Evolutionary conservation across 2,888 invertebrate species (phyloP).

Genomic region (Clistopyga incitator): DNA sequence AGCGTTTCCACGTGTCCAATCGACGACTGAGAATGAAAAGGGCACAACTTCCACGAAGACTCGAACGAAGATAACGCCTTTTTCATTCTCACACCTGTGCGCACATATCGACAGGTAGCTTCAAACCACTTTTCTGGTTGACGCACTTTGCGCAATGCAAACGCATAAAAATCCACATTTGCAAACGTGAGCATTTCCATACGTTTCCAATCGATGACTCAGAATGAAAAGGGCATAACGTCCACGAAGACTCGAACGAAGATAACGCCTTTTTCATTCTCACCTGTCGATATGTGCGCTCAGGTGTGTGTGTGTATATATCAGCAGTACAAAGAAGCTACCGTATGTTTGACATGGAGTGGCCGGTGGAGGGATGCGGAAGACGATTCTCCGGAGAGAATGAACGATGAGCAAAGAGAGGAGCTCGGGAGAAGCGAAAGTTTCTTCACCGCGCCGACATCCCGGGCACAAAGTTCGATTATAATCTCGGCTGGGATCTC

Average conservation of each 20-base stretch:
- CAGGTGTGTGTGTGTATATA: not conserved
- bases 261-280: not conserved
- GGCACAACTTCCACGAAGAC: not conserved
- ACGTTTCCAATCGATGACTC: not conserved
- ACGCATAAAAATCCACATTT: not conserved
- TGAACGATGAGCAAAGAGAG: slow-evolving; percentile 39
- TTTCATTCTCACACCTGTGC: not conserved
- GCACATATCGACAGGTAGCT: no score
- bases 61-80: not conserved
- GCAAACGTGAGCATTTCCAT: not conserved
- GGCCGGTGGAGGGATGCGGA: slow-evolving; percentile 15
- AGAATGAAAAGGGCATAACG: not conserved
- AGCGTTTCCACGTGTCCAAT: not conserved
- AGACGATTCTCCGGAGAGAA: slow-evolving; percentile 30
- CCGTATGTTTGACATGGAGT: not conserved
- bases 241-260: not conserved
- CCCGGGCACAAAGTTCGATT: slow-evolving; percentile 53
- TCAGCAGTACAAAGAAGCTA: not conserved
- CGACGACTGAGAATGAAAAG: not conserved
- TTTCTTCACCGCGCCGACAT: slow-evolving; percentile 38
- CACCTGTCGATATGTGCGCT: no score
- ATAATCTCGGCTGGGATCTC: slow-evolving; percentile 47
- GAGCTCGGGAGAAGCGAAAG: slow-evolving; percentile 62
- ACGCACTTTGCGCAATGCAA: slow-evolving; percentile 57
- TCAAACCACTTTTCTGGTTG: slow-evolving; percentile 37